These are phyloP conservation scores for Pogonocichla stellata DNA, from an alignment of 2,113 vertebrate genomes.

Conservation along the genomic window DNA sequence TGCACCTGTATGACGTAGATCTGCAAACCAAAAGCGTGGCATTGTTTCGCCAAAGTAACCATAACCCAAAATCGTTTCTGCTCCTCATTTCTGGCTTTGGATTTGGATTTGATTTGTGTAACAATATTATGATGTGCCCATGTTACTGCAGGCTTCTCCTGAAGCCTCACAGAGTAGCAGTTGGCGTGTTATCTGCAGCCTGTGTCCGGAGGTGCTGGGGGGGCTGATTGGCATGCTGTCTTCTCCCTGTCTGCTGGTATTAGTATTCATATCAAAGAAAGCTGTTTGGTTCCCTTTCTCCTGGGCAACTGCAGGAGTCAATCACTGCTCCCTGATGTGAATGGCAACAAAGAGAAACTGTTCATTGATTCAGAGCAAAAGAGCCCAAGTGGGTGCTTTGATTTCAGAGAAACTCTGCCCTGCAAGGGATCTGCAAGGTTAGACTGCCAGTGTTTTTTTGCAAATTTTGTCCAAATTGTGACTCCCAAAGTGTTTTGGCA, in stretches of 20 bases:
- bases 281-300: conserved; percentile 18
- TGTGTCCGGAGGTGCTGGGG: neutral
- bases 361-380: conserved; percentile 23
- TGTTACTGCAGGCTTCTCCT: neutral
- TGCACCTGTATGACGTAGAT: accelerated
- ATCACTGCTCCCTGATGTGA: conserved; percentile 20
- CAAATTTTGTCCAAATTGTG: neutral
- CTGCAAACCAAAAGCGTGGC: neutral
- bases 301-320: conserved; percentile 35
- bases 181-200: neutral
- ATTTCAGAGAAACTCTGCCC: conserved; percentile 4
- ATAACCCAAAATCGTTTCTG: neutral
- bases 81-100: neutral
- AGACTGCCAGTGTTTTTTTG: neutral
- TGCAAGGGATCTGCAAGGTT: neutral
- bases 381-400: conserved; percentile 16
- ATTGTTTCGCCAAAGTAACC: neutral
- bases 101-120: neutral
- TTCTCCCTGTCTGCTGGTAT: neutral
- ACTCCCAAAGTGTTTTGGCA: conserved; percentile 14
- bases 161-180: neutral
- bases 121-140: neutral
- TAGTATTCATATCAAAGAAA: conserved; percentile 16
- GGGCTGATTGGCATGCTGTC: neutral
- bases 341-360: conserved; percentile 2